These are phyloP conservation scores for Prolemur simus DNA, from an alignment of 2,113 vertebrate genomes.

Conservation along the genomic window DNA sequence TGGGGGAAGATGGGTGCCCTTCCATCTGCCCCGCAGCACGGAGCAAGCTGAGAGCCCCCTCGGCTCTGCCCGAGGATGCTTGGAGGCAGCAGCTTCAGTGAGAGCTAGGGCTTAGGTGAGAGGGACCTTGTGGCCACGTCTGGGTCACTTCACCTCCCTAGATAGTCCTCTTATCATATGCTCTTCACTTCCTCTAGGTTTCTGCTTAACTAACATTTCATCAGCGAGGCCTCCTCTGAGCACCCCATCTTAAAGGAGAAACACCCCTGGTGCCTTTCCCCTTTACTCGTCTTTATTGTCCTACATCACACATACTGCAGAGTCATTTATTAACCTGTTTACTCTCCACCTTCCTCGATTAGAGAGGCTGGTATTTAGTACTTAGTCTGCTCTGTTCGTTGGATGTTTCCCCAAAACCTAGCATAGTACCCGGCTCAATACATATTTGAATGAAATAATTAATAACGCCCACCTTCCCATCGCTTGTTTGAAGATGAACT, in stretches of 20 bases:
- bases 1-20: accelerated
- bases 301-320: accelerated
- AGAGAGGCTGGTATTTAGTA: not conserved
- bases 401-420: not conserved
- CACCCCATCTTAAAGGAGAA: not conserved
- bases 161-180: not conserved
- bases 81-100: accelerated
- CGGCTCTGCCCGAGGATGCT: accelerated
- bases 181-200: not conserved
- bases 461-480: not conserved
- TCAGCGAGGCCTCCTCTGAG: not conserved
- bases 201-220: not conserved
- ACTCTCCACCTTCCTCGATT: not conserved
- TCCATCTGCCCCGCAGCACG: not conserved
- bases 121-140: accelerated
- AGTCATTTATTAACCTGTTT: accelerated
- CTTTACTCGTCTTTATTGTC: not conserved
- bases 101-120: not conserved
- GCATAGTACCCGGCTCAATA: not conserved
- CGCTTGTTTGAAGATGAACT: not conserved
- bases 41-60: not conserved
- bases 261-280: accelerated
- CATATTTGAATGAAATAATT: not conserved
- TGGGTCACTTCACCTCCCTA: accelerated
- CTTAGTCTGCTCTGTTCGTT: not conserved